Evolutionary conservation across 2,797 vertebrate species (phyloP).

Genomic region (Sarcoramphus papa): DNA sequence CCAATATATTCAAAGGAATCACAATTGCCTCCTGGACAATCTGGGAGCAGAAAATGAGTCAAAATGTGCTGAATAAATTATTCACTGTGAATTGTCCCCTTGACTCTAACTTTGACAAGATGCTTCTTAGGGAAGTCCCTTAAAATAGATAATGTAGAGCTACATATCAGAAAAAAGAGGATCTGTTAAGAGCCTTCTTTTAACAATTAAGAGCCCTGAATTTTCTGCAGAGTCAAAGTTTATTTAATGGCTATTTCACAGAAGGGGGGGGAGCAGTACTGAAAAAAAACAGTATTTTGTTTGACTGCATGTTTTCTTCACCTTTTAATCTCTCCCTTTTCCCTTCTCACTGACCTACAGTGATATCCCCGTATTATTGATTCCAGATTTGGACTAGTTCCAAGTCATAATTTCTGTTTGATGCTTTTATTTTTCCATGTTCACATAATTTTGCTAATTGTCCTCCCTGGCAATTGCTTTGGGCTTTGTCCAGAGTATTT

Average conservation of each 20-base stretch:
- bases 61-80: not conserved
- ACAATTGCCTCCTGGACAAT: not conserved
- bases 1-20: not conserved
- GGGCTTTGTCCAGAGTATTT: not conserved
- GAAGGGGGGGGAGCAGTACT: not conserved
- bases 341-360: not conserved
- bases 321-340: not conserved
- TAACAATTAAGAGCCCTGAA: not conserved
- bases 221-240: not conserved
- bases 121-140: not conserved
- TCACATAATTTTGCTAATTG: not conserved
- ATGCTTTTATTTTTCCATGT: not conserved
- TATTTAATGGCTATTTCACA: not conserved
- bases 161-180: not conserved
- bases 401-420: not conserved
- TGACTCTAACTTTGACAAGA: not conserved
- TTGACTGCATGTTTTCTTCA: not conserved
- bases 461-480: not conserved
- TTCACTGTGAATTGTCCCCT: not conserved
- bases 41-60: not conserved
- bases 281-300: not conserved
- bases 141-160: not conserved
- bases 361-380: not conserved
- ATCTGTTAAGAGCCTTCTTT: not conserved
- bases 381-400: not conserved